Evolutionary conservation across 2,797 vertebrate genomes (phyloP), one percentile per base, ranked within the genome.

Genomic region (Alouatta caraya): DNA sequence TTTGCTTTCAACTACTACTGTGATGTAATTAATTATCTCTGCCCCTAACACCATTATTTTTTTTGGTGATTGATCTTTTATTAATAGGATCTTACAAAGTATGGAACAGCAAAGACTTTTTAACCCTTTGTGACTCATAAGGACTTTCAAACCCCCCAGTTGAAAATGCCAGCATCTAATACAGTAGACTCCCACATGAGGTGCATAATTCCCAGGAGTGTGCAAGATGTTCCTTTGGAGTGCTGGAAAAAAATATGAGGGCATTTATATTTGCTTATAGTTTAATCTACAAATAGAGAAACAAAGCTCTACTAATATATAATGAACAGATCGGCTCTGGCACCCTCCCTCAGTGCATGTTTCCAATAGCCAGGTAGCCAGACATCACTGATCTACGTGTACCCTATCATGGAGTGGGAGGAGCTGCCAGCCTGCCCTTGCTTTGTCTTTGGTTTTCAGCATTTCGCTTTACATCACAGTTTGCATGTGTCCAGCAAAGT

Each of bases 21-120:
- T 81, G 61, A 78, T 87, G 7, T 80, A 81, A 97, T 94, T 92
- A 92, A 94, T 96, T 94, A 85, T 87, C 76, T 95, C 81, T 78
- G 64, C 92, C 44, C 80, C 83, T 37, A 57, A 94, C 97, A 81
- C n/a, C 13, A 44, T 42, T 86, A 7, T 92, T 0, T 80, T 42
- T 37, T 75, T 59, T 42, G 55, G 48, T 13, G 24, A 44, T 84
- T 78, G 15, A 95, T 94, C 52, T 50, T 88, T 93, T 90, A 50
- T 79, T 83, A 52, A 76, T 42, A 14, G 17, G 12, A 48, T 78
- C 64, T 94, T 81, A 78, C 39, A 94, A 96, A 92, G 1, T 2
- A 76, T 33, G 14, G 9, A 89, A 9, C 21, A 42, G 46, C 50
- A 94, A 94, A 94, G 33, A 84, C 42, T 67, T 94, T 94, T 76